Conservation (phyloP, 2,797 vertebrate genomes). For the Mus caroli region DNA sequence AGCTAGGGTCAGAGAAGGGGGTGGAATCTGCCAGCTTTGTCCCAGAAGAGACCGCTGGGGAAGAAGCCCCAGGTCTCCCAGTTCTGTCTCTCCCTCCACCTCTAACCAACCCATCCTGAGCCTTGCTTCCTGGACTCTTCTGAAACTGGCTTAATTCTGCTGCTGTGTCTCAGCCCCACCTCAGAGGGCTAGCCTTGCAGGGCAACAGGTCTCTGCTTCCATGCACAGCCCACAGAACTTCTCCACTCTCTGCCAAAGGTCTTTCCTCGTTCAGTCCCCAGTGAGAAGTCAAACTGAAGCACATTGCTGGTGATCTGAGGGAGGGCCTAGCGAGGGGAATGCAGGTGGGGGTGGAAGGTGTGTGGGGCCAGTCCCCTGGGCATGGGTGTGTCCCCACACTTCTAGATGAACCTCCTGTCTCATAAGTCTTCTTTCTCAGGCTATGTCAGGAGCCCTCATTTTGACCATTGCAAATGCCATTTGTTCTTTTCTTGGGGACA, state of each 20-base stretch:
- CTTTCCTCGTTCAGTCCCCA: background rate
- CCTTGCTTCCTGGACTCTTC: background rate
- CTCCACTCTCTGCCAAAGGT: background rate
- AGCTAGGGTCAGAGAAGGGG: background rate
- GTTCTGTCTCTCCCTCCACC: background rate
- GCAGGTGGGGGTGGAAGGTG: too few species aligned
- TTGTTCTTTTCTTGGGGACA: background rate
- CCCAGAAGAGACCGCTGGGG: background rate
- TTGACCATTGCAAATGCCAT: background rate
- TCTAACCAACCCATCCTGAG: fast-evolving
- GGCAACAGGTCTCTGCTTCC: background rate
- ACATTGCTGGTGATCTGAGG: background rate
- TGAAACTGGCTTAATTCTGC: background rate
- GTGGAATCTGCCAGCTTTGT: background rate
- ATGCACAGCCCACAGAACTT: background rate
- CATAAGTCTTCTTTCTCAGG: background rate
- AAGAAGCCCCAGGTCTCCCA: background rate
- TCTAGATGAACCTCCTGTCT: background rate
- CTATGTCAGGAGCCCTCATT: background rate
- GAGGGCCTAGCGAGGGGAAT: background rate
- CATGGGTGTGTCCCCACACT: background rate
- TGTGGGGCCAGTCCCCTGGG: too few species aligned
- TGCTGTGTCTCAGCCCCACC: background rate
- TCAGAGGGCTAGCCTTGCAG: background rate
- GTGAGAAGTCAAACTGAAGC: background rate